These are phyloP conservation scores for Hozukius guyotensis DNA, from an alignment of 2,797 vertebrate genomes.

Conservation along the genomic window DNA sequence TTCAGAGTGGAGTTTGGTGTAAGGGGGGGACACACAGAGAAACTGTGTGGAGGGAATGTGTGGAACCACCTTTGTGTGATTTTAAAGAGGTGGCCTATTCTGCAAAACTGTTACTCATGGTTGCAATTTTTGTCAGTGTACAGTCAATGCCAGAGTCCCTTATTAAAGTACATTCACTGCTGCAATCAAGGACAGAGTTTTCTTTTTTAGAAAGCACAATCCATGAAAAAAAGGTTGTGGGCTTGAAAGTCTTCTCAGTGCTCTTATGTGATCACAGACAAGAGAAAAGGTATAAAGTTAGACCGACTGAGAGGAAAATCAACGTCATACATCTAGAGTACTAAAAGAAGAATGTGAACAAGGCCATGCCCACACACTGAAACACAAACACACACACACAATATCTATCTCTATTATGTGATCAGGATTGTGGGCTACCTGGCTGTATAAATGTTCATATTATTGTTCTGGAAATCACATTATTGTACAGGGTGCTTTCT, in stretches of 20 bases:
- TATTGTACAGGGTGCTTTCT: not conserved
- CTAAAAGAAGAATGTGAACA: slow-evolving; percentile 11
- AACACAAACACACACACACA: not conserved
- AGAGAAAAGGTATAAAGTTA: slow-evolving; percentile 19
- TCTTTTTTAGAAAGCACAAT: slow-evolving; percentile 58
- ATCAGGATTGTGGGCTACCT: not conserved
- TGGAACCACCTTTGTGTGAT: slow-evolving; percentile 25
- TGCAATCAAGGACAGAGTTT: slow-evolving; percentile 44
- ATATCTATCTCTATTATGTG: slow-evolving; percentile 1
- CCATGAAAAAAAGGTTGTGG: slow-evolving; percentile 60
- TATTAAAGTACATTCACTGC: slow-evolving; percentile 34
- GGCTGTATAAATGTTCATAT: not conserved
- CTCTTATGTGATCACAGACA: slow-evolving; percentile 35
- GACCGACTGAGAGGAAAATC: not conserved
- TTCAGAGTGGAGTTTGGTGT: not conserved
- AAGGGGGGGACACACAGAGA: not conserved
- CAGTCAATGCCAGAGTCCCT: slow-evolving; percentile 10
- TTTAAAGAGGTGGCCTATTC: slow-evolving; percentile 21
- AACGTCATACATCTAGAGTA: slow-evolving; percentile 7
- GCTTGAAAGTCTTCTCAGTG: slow-evolving; percentile 15
- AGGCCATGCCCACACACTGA: slow-evolving; percentile 27
- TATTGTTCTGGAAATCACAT: not conserved
- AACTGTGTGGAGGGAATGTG: slow-evolving; percentile 3
- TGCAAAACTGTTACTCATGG: slow-evolving; percentile 25
- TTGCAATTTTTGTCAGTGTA: slow-evolving; percentile 6